Conservation (phyloP, 2,113 vertebrate species). For the Serranochromis macrocephalus region DNA sequence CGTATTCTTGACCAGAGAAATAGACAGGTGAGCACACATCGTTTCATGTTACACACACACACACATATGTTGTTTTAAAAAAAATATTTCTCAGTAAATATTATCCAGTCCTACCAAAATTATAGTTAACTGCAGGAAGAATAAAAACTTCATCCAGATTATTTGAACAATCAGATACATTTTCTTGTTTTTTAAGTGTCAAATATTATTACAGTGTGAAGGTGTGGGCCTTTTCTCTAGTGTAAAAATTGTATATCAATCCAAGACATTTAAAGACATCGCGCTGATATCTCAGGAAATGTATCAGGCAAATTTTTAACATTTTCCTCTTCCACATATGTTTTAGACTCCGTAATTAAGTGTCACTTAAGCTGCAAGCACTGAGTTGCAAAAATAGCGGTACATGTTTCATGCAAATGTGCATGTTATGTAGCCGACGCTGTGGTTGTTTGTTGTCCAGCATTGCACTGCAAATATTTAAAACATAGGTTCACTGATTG, state of each 20-base stretch:
- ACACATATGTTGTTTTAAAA: neutral
- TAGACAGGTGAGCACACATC: slow-evolving; percentile 75
- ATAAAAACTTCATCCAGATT: neutral
- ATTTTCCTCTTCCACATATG: fast-evolving
- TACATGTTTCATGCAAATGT: neutral
- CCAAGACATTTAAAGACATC: neutral
- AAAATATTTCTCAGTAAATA: neutral
- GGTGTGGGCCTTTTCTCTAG: neutral
- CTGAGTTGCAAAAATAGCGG: neutral
- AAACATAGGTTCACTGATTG: neutral
- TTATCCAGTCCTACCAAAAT: neutral
- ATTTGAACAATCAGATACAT: neutral
- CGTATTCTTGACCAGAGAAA: slow-evolving; percentile 92
- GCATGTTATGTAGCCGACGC: neutral
- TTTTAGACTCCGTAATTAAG: neutral
- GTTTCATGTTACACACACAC: neutral
- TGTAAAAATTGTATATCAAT: neutral
- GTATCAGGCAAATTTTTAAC: neutral
- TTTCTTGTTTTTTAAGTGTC: neutral
- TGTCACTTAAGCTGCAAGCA: neutral
- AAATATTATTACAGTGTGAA: neutral
- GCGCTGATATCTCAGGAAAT: neutral
- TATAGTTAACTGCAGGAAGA: neutral
- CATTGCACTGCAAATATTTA: neutral
- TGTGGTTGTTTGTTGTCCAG: neutral